These are phyloP conservation scores for Tamias sibiricus DNA, from an alignment of 2,113 vertebrate species.

Conservation along the genomic window DNA sequence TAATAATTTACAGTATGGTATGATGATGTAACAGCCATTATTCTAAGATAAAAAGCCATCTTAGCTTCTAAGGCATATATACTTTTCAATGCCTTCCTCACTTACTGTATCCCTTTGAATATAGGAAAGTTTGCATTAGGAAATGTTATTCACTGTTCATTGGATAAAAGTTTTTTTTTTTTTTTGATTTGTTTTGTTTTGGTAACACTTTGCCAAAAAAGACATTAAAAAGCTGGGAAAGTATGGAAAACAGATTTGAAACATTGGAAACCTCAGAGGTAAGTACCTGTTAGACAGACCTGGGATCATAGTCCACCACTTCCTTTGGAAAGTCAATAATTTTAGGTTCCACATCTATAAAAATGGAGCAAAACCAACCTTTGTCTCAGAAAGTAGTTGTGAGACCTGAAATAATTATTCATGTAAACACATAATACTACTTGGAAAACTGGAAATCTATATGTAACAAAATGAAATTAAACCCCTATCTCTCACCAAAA, in stretches of 20 bases:
- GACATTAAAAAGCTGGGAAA: background rate
- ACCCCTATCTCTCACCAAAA: too few species aligned
- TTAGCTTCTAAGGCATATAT: background rate
- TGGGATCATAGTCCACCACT: background rate
- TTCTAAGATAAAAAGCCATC: slow-evolving; percentile 16
- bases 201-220: background rate
- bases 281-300: background rate
- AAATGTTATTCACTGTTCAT: background rate
- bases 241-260: background rate
- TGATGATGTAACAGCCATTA: background rate
- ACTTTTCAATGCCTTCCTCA: background rate
- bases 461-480: too few species aligned
- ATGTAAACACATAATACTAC: background rate
- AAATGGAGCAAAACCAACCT: background rate
- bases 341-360: background rate
- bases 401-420: background rate
- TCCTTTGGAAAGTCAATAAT: background rate
- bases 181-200: too few species aligned
- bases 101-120: background rate
- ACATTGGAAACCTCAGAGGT: background rate
- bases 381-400: background rate
- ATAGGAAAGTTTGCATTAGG: background rate
- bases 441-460: too few species aligned
- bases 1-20: background rate
- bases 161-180: background rate